Percentiles rank a stretch among this genome's conserved stretches.
Conservation (phyloP, 2,888 invertebrate genomes). For the Sepiola atlantica region DNA sequence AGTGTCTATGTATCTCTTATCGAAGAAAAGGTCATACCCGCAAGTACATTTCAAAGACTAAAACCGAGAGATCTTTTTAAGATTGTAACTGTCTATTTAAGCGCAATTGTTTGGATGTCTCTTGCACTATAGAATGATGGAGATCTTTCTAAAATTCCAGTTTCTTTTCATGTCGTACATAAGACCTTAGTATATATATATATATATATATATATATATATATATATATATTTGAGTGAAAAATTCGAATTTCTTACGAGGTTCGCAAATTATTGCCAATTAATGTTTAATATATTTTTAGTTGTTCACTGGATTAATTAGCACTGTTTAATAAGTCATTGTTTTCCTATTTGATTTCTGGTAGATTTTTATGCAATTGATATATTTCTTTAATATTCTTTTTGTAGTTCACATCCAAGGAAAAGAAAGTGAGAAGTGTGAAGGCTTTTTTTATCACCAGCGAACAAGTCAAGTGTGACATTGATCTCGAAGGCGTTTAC, state of each 20-base stretch:
- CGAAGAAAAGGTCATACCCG: too few species aligned
- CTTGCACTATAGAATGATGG: too few species aligned
- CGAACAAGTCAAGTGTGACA: slow-evolving; percentile 51
- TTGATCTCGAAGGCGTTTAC: slow-evolving; percentile 42
- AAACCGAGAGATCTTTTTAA: too few species aligned
- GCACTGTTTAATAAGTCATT: background rate
- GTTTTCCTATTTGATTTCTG: background rate
- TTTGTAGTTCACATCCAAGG: background rate
- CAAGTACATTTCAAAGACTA: too few species aligned
- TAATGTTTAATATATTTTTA: background rate
- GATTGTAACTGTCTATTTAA: too few species aligned
- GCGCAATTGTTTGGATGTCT: too few species aligned
- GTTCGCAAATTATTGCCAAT: too few species aligned
- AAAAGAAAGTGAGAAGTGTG: background rate
- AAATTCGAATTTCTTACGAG: background rate
- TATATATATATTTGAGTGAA: background rate
- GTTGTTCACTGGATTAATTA: background rate
- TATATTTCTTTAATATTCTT: background rate
- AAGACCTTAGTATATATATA: too few species aligned
- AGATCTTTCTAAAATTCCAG: too few species aligned
- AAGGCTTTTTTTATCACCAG: slow-evolving; percentile 50
- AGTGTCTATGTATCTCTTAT: too few species aligned
- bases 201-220: too few species aligned
- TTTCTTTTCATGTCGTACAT: too few species aligned
- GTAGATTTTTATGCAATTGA: background rate